Base-by-base conservation (phyloP, 2,113 vertebrate genomes). In the Myiagra hebetior region DNA sequence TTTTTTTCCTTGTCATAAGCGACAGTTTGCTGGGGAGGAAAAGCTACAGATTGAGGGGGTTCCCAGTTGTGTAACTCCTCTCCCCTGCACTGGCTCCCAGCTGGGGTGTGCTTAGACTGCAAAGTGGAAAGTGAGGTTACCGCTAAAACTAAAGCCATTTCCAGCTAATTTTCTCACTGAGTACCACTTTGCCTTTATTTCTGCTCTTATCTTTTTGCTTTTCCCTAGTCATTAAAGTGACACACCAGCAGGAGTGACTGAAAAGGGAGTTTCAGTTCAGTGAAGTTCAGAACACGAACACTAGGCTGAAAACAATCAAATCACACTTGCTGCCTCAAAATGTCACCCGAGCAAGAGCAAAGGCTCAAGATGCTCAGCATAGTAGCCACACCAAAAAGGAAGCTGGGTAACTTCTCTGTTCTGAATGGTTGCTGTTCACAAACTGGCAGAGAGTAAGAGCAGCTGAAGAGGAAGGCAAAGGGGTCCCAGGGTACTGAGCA, bases 171-270 rank as follows among this genome's bases (percentile, higher is more conserved):
- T 75, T 63, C 8, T 67, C 35, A 10, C 15, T 0, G 3, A 35
- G 5, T 26, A 26, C 17, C 3, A 3, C 41, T 85, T 49, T 82
- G 39, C 33, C 27, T 62, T 82, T 73, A 49, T 50, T 91, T 52
- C 53, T 68, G 27, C 22, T 55, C 18, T 39, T 12, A 11, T 10
- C 6, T 20, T 75, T 62, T 12, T 22, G 3, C 17, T 88, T 67
- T 62, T 52, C n/a, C 27, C 62, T 5, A 10, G 10, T 33, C 28
- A 15, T 24, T 67, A 35, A 64, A 64, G 28, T 6, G 18, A 20
- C 52, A 18, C 8, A 3, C 1, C 0, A 1, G 30, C 18, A 49
- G 24, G 50, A 74, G 31, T 16, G 27, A 11, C 39, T 1, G 2
- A 80, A 44, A 0, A 1, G 21, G 17, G 33, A 77, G 20, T 35